Base-by-base conservation (phyloP, 2,888 invertebrate species). In the Euproctis similis region DNA sequence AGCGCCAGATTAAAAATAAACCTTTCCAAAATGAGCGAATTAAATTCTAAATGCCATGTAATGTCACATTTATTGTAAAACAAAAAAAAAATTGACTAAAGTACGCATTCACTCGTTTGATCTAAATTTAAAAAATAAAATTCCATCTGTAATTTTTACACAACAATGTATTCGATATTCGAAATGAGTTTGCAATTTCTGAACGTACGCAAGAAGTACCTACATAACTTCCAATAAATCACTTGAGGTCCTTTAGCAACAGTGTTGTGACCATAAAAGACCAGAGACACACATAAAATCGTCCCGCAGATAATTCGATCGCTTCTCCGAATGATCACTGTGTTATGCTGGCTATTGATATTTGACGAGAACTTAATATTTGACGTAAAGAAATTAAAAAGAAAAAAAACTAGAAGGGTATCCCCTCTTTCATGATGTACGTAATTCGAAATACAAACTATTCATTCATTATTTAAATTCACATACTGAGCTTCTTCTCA, bases 291-390 rank as follows among this genome's bases (percentile, higher is more conserved):
- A 52, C 49, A 48, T 59, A 59, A 71, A 73, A 71, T 74, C 67
- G 55, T 63, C 56, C 58, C 58, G 53, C 46, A 61, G 73, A 72
- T 74, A 71, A 73, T 73, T 71, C 72, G 72, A 74, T 74, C 58
- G 69, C 36, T 74, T 73, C 73, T 39, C 42, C 53, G 74, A 73
- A 72, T 55, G 53, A 48, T 54, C 59, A 64, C 38, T 31, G 24
- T 39, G 24, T 24, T 24, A 24, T 24, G 19, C 14, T 29, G 24
- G 28, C 24, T 24, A 27, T 11, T 24, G 26, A 36, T 27, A 14
- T 14, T 14, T 6, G 14, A 14, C 4, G 14, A 4, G 6, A 4
- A 14, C 6, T 14, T 14, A 14, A 16, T 16, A 16, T 16, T 5
- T 4, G 16, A 4, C n/a, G n/a, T n/a, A n/a, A n/a, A n/a, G n/a